Evolutionary conservation across 2,113 vertebrate genomes (phyloP).

Genomic region (Tachysurus vachellii): DNA sequence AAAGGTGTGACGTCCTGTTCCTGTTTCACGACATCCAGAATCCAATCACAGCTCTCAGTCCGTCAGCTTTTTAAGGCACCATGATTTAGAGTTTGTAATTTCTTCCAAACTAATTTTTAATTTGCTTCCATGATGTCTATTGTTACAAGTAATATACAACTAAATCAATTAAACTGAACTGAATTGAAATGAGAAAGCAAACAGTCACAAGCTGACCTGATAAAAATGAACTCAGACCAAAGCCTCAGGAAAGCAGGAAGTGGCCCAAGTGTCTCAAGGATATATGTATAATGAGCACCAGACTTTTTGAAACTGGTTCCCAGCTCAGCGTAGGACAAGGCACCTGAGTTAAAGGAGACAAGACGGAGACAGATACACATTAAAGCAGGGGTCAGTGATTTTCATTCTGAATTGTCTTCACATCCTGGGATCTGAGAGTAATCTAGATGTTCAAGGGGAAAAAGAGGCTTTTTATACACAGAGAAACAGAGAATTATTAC

Average conservation of each 20-base stretch:
- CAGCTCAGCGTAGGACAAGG: constrained; percentile 85
- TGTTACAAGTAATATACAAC: too few relatives aligned
- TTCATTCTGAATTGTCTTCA: not conserved
- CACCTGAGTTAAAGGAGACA: constrained; percentile 67
- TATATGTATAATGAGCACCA: constrained; percentile 85
- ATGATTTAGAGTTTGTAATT: not conserved
- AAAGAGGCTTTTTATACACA: not conserved
- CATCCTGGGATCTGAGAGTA: not conserved
- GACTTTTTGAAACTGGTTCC: constrained; percentile 87
- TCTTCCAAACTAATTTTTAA: too few relatives aligned
- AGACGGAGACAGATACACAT: not conserved
- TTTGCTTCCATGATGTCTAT: too few relatives aligned
- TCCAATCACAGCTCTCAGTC: not conserved
- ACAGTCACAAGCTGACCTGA: constrained; percentile 69
- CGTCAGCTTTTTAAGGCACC: not conserved
- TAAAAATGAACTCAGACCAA: constrained; percentile 84
- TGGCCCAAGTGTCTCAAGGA: constrained; percentile 71
- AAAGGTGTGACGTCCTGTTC: not conserved
- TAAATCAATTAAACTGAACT: too few relatives aligned
- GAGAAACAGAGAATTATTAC: not conserved
- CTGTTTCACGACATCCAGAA: not conserved
- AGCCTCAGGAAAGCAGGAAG: constrained; percentile 82
- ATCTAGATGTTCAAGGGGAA: not conserved
- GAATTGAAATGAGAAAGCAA: too few relatives aligned
- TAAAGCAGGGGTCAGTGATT: not conserved